These are phyloP conservation scores for Copidosoma aretas DNA, from an alignment of 2,888 invertebrate species.

Conservation along the genomic window DNA sequence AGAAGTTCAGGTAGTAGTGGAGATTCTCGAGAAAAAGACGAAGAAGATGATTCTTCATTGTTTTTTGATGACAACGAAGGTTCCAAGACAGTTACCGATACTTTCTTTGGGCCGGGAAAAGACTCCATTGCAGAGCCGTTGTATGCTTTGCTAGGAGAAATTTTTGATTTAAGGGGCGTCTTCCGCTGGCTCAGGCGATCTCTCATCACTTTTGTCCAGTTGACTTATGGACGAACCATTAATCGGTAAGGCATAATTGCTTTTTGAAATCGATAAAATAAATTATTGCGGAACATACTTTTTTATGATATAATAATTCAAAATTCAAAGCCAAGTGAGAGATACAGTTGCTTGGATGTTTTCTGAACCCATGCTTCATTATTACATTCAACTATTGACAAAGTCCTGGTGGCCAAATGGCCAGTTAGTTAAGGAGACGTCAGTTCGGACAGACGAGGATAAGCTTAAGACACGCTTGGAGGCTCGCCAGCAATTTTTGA, in stretches of 20 bases:
- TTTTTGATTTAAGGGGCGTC: conserved; percentile 88
- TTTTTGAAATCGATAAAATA: neutral
- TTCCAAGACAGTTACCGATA: conserved; percentile 58
- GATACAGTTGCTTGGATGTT: conserved; percentile 87
- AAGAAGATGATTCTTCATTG: conserved; percentile 82
- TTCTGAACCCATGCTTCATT: conserved; percentile 89
- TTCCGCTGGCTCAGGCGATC: conserved; percentile 88
- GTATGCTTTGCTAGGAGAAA: conserved; percentile 85
- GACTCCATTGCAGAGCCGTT: conserved; percentile 91
- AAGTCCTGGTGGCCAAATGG: conserved; percentile 93
- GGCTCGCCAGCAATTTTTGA: conserved; percentile 73
- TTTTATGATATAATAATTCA: neutral
- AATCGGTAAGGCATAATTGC: conserved; percentile 69
- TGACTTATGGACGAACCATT: conserved; percentile 90
- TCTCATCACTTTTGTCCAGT: conserved; percentile 88
- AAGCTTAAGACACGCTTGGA: conserved; percentile 73
- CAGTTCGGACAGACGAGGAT: conserved; percentile 68
- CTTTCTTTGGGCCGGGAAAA: conserved; percentile 64
- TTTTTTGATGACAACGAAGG: conserved; percentile 72
- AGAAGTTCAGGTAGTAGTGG: conserved; percentile 50
- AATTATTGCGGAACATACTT: neutral
- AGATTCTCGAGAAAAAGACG: conserved; percentile 75
- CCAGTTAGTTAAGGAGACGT: conserved; percentile 68
- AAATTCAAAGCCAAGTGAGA: conserved; percentile 75
- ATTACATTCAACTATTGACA: conserved; percentile 80